Percentiles rank a stretch among this genome's conserved stretches.
These are phyloP conservation scores for Pipra filicauda DNA, from an alignment of 2,113 vertebrate genomes.

Conservation along the genomic window DNA sequence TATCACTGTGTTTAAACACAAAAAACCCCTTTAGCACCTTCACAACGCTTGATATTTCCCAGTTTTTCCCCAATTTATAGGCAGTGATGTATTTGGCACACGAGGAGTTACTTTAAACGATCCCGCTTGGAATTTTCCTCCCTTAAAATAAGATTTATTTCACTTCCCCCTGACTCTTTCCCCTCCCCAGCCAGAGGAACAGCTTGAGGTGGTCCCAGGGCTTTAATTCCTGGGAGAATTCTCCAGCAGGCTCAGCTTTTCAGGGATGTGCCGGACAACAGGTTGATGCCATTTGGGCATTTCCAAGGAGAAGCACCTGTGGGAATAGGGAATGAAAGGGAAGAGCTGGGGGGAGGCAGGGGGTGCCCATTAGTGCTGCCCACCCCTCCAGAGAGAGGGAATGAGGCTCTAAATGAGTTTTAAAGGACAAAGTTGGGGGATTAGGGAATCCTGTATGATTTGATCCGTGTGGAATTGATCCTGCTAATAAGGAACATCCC, in stretches of 20 bases:
- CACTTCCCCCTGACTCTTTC: neutral
- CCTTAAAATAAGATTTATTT: conserved; percentile 59
- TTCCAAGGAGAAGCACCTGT: conserved; percentile 68
- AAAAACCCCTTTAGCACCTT: neutral
- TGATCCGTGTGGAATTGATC: neutral
- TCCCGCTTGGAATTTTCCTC: conserved; percentile 71
- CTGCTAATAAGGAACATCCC: neutral
- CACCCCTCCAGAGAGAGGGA: neutral
- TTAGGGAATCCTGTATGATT: neutral
- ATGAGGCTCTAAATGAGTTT: neutral
- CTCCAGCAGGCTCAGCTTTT: conserved; percentile 85
- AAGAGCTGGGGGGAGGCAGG: conserved; percentile 26
- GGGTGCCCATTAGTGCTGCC: neutral
- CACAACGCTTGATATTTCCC: rapidly evolving
- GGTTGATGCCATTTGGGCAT: conserved; percentile 79
- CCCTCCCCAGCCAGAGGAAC: conserved; percentile 67
- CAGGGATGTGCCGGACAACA: conserved; percentile 71
- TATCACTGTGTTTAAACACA: neutral
- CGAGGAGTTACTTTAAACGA: conserved; percentile 42
- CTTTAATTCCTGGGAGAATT: conserved; percentile 86
- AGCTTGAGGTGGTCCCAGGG: conserved; percentile 85
- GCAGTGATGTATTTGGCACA: neutral
- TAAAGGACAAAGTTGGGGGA: conserved; percentile 4
- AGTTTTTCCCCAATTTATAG: neutral
- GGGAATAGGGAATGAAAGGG: conserved; percentile 73